phyloP scores from a whole-genome alignment of 1,140 invertebrate genomes.

The Lordiphosa stackelbergi region DNA sequence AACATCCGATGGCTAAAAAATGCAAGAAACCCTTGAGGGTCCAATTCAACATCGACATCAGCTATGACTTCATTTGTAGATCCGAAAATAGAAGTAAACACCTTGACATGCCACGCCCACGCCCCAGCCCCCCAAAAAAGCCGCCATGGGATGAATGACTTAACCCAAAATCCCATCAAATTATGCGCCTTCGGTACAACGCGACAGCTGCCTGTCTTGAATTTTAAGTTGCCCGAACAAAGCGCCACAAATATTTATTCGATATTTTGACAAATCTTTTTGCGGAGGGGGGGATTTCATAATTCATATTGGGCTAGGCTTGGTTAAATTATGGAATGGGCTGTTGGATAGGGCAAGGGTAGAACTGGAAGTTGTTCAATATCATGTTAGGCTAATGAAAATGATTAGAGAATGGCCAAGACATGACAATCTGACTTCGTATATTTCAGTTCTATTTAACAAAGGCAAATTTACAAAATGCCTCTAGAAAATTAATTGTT shows the following conservation, averaged over 20 bases:
- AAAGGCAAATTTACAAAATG: no score
- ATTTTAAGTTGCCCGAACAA: slow-evolving; percentile 43
- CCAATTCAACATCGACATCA: slow-evolving; percentile 10
- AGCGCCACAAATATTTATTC: neutral
- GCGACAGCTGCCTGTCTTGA: slow-evolving; percentile 59
- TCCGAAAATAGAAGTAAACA: slow-evolving; percentile 24
- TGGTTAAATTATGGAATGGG: no score
- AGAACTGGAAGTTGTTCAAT: no score
- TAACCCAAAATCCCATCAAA: slow-evolving; percentile 69
- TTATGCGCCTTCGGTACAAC: slow-evolving; percentile 45
- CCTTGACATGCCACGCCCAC: slow-evolving; percentile 42
- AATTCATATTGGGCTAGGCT: no score
- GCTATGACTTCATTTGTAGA: slow-evolving; percentile 37
- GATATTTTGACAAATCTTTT: slow-evolving; percentile 7
- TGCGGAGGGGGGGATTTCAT: no score
- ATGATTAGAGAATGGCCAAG: no score
- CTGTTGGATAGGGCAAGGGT: no score
- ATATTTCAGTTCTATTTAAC: no score
- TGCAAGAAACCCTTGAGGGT: slow-evolving; percentile 12
- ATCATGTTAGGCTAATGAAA: no score
- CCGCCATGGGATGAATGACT: slow-evolving; percentile 39
- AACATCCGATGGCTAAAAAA: slow-evolving; percentile 32
- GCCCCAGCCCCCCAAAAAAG: slow-evolving; percentile 17
- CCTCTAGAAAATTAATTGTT: no score
- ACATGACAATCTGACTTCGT: no score